Base-by-base conservation (phyloP, 2,113 vertebrate species). In the Carettochelys insculpta region DNA sequence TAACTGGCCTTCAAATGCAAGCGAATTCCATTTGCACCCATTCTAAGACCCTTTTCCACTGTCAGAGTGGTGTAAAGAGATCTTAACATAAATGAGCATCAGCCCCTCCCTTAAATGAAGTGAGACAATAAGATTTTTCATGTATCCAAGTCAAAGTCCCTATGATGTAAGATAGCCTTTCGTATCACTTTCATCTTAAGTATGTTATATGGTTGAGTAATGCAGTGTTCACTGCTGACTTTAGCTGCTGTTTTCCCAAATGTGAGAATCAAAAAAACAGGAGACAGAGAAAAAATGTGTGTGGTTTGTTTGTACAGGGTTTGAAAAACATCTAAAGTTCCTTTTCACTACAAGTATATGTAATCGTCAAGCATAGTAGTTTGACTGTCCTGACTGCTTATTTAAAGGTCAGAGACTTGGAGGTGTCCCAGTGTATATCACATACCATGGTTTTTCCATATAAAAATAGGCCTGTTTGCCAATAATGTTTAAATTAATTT, bases 401-500 rank as follows among this genome's bases (percentile, higher is more conserved):
- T 52, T 75, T 90, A 96, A 95, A 96, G 96, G 95, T 95, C 96
- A 93, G 5, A 88, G 76, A 87, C 91, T 88, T 94, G 96, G 94
- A 93, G 85, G 45, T 80, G 92, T 97, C 93, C 93, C 95, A 95
- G 1, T 1, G 2, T 93, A 75, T 93, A 94, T 95, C 56, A 1
- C 86, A 89, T 88, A n/a, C 81, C 6, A 1, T 22, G 56, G 87
- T 88, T 96, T 95, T 96, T 94, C 94, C 90, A 24, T 84, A 17
- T 29, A 0, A 52, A 91, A 56, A 50, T 43, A 51, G 4, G 38
- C 8, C 27, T 53, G 45, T 88, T 84, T 89, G 25, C 80, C 79
- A 83, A 78, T 82, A 11, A 89, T 7, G 38, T 58, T 92, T 77
- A 7, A 27, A 73, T 43, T 29, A 87, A 75, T 90, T 92, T 54